Percentiles rank a stretch among this genome's conserved stretches.
Evolutionary conservation across 1,140 invertebrate species (phyloP).

Genomic region (Lepidurus couesii): DNA sequence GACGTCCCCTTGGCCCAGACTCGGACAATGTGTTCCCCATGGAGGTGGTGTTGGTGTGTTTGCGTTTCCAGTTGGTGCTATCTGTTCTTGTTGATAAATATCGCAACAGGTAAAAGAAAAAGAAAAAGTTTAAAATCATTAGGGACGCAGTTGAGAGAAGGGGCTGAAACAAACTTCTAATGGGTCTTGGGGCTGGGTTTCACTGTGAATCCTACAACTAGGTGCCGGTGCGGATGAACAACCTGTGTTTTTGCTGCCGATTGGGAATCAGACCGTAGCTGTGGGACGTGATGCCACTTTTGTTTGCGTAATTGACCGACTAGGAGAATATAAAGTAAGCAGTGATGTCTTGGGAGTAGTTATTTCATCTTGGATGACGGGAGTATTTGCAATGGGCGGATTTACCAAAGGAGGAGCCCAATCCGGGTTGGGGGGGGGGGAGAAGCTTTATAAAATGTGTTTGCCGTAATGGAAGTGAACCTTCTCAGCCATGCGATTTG

Average conservation of each 20-base stretch:
- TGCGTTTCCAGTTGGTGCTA: background rate
- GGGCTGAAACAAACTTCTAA: too few species aligned
- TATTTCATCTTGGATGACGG: background rate
- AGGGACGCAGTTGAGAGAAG: too few species aligned
- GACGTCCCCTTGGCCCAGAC: background rate
- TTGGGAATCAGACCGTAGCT: conserved; percentile 3
- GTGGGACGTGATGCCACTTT: conserved; percentile 20
- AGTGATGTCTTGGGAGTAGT: background rate
- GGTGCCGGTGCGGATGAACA: conserved; percentile 9
- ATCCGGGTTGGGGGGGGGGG: too few species aligned
- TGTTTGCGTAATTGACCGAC: conserved; percentile 18
- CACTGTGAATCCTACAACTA: background rate
- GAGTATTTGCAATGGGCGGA: too few species aligned
- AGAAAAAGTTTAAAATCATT: too few species aligned
- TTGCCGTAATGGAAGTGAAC: too few species aligned
- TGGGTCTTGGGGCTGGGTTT: too few species aligned
- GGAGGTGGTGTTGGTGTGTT: conserved; percentile 12
- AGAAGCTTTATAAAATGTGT: too few species aligned
- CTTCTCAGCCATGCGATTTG: too few species aligned
- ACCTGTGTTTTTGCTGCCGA: conserved; percentile 17
- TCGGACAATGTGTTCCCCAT: background rate
- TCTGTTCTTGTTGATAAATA: background rate
- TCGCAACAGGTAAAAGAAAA: background rate
- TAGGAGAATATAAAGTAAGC: conserved; percentile 15
- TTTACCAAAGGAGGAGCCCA: too few species aligned